These are phyloP conservation scores for Adelges cooleyi DNA, from an alignment of 1,140 invertebrate genomes.

Conservation along the genomic window DNA sequence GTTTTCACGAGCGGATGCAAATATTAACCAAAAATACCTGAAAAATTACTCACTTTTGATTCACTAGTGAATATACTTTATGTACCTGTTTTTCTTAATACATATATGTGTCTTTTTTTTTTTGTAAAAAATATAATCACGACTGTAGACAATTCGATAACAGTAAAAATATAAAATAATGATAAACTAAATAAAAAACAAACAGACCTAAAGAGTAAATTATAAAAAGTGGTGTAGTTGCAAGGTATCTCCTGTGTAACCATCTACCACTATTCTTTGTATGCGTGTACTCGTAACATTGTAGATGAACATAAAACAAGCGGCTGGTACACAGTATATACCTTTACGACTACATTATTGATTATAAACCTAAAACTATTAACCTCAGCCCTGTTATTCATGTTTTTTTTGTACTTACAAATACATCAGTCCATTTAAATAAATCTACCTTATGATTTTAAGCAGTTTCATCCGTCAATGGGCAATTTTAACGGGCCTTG, in stretches of 20 bases:
- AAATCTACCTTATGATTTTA: conserved; percentile 13
- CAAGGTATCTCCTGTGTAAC: no score
- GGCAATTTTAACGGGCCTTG: conserved; percentile 9
- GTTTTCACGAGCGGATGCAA: conserved; percentile 15
- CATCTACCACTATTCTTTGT: no score
- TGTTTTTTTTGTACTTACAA: conserved; percentile 20
- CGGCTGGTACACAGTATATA: no score
- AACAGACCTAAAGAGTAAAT: conserved; percentile 10
- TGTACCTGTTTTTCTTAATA: conserved; percentile 2
- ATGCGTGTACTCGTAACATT: no score
- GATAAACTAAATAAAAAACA: conserved; percentile 10
- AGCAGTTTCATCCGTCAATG: conserved; percentile 8
- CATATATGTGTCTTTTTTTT: background rate
- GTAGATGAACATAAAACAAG: no score
- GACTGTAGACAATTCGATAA: conserved; percentile 1
- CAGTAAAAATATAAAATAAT: background rate
- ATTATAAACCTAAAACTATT: conserved; percentile 2
- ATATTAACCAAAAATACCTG: conserved; percentile 17
- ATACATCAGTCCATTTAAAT: background rate
- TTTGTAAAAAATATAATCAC: conserved; percentile 10
- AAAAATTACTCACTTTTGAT: conserved; percentile 21
- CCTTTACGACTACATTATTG: no score
- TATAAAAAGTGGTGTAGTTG: no score
- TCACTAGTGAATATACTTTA: background rate
- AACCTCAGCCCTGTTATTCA: conserved; percentile 12